Evolutionary conservation across 2,113 vertebrate species (phyloP), one percentile per base, ranked within the genome.

Genomic region (Tor tambroides): DNA sequence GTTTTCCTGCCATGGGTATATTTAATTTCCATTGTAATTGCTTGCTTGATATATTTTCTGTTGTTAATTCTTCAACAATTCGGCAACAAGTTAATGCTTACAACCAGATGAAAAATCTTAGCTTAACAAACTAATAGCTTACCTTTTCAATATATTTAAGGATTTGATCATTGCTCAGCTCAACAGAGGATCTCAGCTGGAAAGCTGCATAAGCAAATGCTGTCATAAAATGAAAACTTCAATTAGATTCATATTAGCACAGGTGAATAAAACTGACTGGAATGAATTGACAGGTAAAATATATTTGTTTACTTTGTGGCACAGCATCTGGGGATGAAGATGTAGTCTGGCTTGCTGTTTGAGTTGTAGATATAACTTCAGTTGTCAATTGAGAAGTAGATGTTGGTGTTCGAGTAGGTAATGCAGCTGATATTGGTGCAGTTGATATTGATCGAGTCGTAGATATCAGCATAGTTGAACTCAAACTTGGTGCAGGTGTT

Each of bases 111-210:
- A 43, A 43, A 43, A 43, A 46, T 4, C 0, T 46, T 46, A 17
- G 5, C n/a, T n/a, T 49, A 10, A 51, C 15, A 51, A 5, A 51
- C 17, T 54, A 28, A 6, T 21, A 38, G 11, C 63, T 86, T 84
- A 90, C 89, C 87, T 79, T 30, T 21, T 90, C 23, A 67, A 87
- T 76, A 46, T 78, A 61, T 14, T 15, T 14, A 30, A 63, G 30
- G 41, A 88, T 72, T 30, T 51, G n/a, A 32, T 63, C 63, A 82
- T 79, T 61, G 15, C 10, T 78, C 30, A 88, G n/a, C 23, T 85
- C n/a, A 46, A 9, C 74, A 11, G 14, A 72, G 28, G 56, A 43
- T 17, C 35, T 80, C 30, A 90, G 28, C 41, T 51, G 51, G 21
- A 90, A 41, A 32, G 41, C 8, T 79, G 61, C 78, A 23, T 63